Evolutionary conservation across 64 coral and sea anemone genomes (phyloP).

Genomic region (Anthopleura sola): DNA sequence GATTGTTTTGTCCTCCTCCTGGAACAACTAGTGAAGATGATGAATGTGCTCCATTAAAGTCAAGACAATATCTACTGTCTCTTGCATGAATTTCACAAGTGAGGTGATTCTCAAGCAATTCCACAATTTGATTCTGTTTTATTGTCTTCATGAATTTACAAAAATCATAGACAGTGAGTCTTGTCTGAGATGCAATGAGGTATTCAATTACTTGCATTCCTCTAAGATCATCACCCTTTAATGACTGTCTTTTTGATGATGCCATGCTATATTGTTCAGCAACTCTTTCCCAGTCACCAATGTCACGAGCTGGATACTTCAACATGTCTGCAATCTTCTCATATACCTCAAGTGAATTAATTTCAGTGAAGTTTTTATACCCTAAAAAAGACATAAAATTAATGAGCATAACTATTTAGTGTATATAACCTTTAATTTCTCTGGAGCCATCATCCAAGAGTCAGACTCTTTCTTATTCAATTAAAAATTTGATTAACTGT

Average conservation of each 20-base stretch:
- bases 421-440: no score
- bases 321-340: not conserved
- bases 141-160: constrained; percentile 1
- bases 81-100: not conserved
- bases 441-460: no score
- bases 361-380: not conserved
- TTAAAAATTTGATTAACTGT: no score
- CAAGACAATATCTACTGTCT: not conserved
- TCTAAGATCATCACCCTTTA: not conserved
- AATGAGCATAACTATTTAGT: not conserved
- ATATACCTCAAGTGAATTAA: not conserved
- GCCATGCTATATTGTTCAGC: not conserved
- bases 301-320: not conserved
- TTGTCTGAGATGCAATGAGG: not conserved
- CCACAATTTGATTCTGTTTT: constrained; percentile 6
- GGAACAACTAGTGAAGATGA: not conserved
- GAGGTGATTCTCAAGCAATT: not conserved
- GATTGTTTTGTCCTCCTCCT: not conserved
- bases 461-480: no score
- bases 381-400: not conserved
- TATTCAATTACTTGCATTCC: not conserved
- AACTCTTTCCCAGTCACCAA: not conserved
- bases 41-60: not conserved
- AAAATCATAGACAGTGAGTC: not conserved
- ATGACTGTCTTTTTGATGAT: not conserved